Base-by-base conservation (phyloP, 2,113 vertebrate genomes). In the Pomatorhinus ruficollis region DNA sequence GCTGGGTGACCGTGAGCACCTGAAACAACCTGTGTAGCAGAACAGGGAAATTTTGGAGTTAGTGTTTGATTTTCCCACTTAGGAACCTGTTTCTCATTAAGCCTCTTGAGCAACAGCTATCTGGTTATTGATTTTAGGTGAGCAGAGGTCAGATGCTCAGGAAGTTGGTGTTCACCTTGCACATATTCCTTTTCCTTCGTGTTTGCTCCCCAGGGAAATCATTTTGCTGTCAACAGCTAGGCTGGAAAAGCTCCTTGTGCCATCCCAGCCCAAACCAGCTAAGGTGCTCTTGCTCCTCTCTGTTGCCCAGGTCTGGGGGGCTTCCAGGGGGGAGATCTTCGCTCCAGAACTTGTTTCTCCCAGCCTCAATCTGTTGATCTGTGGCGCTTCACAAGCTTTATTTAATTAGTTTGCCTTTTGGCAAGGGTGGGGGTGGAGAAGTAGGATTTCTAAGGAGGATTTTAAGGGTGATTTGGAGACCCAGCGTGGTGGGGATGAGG, bases 61-160 rank as follows among this genome's bases (percentile, higher is more conserved):
- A 56, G 12, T 77, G 47, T 94, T 92, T 85, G 71, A 22, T 71
- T 79, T 97, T 87, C 44, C 72, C 75, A 21, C 86, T 82, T 60
- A 54, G 63, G 60, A 88, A 61, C 45, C 33, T 0, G 5, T 65
- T 95, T 93, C 91, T 78, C 85, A 77, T 80, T 72, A 66, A 84
- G 56, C 64, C 72, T 72, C 77, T 56, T 76, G 50, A 76, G 33
- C 72, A 86, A 6, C 82, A 91, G 57, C 60, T 72, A 5, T 52
- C 79, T 89, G 71, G 47, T 66, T 72, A 82, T 49, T 96, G 93
- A 90, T 88, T 95, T 93, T 82, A 44, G 49, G 49, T 76, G 56
- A 47, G 39, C 83, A 79, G 56, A 64, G 87, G 84, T 82, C 64
- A 57, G 69, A 19, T 56, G 61, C 78, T 91, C 60, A 45, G 70